A percentile compares a stretch with the other conserved stretches of the same genome.
These are phyloP conservation scores for Shinisaurus crocodilurus DNA, from an alignment of 2,113 vertebrate genomes.

Conservation along the genomic window DNA sequence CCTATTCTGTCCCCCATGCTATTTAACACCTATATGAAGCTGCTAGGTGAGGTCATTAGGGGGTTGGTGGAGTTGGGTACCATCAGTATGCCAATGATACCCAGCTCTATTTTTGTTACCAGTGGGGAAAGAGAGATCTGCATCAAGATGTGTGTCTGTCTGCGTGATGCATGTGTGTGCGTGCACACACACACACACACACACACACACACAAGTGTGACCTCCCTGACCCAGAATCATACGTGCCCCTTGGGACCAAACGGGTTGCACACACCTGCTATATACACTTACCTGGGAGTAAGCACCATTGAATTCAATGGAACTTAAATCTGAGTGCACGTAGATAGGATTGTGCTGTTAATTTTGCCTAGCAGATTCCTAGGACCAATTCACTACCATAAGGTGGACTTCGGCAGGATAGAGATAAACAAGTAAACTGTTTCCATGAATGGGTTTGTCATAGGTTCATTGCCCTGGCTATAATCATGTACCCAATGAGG, in stretches of 20 bases:
- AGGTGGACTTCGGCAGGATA: neutral
- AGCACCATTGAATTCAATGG: neutral
- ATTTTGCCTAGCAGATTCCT: neutral
- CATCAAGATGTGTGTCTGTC: too few relatives aligned
- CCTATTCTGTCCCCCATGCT: too few relatives aligned
- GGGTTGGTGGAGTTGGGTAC: too few relatives aligned
- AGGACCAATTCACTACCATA: neutral
- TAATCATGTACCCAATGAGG: neutral
- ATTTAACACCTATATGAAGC: too few relatives aligned
- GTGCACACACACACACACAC: too few relatives aligned
- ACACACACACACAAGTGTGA: too few relatives aligned
- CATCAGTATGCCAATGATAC: too few relatives aligned
- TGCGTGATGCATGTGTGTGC: too few relatives aligned
- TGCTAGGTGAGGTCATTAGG: too few relatives aligned
- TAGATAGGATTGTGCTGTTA: neutral
- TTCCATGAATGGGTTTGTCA: neutral
- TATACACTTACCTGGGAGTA: neutral
- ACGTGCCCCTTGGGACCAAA: neutral
- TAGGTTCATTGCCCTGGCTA: neutral
- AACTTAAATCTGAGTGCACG: neutral
- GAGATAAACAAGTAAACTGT: neutral
- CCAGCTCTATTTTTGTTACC: too few relatives aligned
- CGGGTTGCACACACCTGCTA: neutral
- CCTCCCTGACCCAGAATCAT: neutral
- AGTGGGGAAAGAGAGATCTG: too few relatives aligned